Evolutionary conservation across 2,888 invertebrate genomes (phyloP).

Genomic region (Mythimna vitellina): DNA sequence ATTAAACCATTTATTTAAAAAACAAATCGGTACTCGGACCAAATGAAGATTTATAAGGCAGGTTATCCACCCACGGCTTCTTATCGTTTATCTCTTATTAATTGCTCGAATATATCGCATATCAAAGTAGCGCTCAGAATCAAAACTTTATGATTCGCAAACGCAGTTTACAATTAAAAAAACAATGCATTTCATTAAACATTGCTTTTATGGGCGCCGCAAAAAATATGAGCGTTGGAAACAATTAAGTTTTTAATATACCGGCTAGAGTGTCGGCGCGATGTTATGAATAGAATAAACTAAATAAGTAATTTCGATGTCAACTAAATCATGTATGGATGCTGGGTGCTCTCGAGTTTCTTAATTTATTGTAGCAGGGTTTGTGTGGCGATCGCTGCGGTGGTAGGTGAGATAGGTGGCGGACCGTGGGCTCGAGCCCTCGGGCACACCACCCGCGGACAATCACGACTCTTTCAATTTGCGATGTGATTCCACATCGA

Average conservation of each 20-base stretch:
- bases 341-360: slow-evolving; percentile 48
- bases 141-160: slow-evolving; percentile 56
- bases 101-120: slow-evolving; percentile 53
- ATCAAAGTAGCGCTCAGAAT: slow-evolving; percentile 50
- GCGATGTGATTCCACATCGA: slow-evolving; percentile 54
- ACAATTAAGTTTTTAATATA: slow-evolving; percentile 81
- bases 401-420: slow-evolving; percentile 31
- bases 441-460: slow-evolving; percentile 56
- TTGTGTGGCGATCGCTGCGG: slow-evolving; percentile 28
- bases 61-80: slow-evolving; percentile 35
- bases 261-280: slow-evolving; percentile 18
- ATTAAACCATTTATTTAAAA: slow-evolving; percentile 54
- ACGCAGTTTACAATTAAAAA: slow-evolving; percentile 61
- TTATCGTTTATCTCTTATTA: slow-evolving; percentile 57
- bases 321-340: slow-evolving; percentile 73
- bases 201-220: slow-evolving; percentile 65
- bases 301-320: slow-evolving; percentile 76
- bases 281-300: slow-evolving; percentile 66
- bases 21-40: slow-evolving; percentile 29
- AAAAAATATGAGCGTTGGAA: slow-evolving; percentile 80
- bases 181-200: slow-evolving; percentile 61
- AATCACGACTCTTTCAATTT: slow-evolving; percentile 67
- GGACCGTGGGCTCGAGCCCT: not conserved
- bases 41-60: slow-evolving; percentile 56
- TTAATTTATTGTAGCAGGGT: slow-evolving; percentile 57